Base-by-base conservation (phyloP, 2,113 vertebrate species). In the Hemibagrus wyckioides region DNA sequence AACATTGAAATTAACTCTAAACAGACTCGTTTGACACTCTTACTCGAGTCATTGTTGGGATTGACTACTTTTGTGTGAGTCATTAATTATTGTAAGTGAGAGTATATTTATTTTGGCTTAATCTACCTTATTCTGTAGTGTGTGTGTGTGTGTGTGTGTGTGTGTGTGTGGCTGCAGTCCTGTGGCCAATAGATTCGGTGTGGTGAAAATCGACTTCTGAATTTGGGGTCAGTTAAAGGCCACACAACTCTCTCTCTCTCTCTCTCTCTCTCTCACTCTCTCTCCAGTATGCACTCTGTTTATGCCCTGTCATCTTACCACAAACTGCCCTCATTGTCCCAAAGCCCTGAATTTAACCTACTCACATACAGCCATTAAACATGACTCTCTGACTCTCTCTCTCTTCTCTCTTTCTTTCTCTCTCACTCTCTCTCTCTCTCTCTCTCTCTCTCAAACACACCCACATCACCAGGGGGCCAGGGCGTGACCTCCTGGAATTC, bases 401-500 rank as follows among this genome's bases (percentile, higher is more conserved):
- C 73, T 77, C 73, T 59, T 57, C 71, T 19, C 19, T 59, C 71
- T 28, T 52, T 39, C 69, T 54, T 67, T 75, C 69, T 33, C 69
- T 56, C 67, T 59, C 63, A 33, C 83, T 54, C 48, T 71, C 79
- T 80, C 2, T 14, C 19, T 50, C 59, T 80, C 77, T 52, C 76
- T 52, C 76, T 52, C 6, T 52, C 83, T 73, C n/a, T 71, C 67
- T 54, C 36, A 65, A 69, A 86, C 39, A 80, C 73, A 83, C 25
- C 57, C n/a, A 21, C 61, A 81, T 82, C 54, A 36, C 79, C 44
- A 33, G 52, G 80, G 83, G 86, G 85, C 82, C 63, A 81, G 79
- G 80, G 85, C 44, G 75, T 84, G 83, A 80, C 87, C 87, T 86
- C 59, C 41, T 79, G 90, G 88, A 91, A 90, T 90, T 90, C 85